Percentiles rank a stretch among this genome's conserved stretches.
Conservation (phyloP, 30 jellyfish, hydroid and myxozoan species). For the Phacellophora camtschatica region DNA sequence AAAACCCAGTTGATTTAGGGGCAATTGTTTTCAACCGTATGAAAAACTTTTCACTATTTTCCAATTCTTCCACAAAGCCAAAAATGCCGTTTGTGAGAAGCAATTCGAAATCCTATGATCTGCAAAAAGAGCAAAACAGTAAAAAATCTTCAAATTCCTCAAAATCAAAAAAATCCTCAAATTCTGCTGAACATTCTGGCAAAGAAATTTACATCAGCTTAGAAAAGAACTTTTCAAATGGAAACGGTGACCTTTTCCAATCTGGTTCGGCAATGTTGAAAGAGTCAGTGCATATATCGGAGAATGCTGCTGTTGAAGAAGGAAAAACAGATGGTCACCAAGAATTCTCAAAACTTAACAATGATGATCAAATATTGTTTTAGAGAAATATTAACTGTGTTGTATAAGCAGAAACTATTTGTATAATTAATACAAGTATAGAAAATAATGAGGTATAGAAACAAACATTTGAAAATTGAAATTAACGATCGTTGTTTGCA, state of each 20-base stretch:
- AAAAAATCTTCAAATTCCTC: neutral
- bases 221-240: constrained; percentile 57
- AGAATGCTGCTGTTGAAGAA: no score
- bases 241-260: no score
- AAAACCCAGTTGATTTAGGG: constrained; percentile 51
- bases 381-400: no score
- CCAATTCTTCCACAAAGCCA: neutral
- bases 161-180: neutral
- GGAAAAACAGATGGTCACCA: neutral
- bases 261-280: no score
- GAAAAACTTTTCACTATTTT: neutral
- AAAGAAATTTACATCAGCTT: constrained; percentile 51
- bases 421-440: no score
- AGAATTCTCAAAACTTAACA: neutral
- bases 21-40: constrained; percentile 1
- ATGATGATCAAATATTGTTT: neutral
- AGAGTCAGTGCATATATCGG: no score
- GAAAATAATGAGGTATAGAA: no score
- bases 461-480: no score
- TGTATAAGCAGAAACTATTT: no score
- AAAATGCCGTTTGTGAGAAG: constrained; percentile 30
- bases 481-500: no score
- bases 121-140: constrained; percentile 8
- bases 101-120: constrained; percentile 29
- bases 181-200: neutral